Conservation (phyloP, 2,888 invertebrate genomes). For the Cordilura impudica region DNA sequence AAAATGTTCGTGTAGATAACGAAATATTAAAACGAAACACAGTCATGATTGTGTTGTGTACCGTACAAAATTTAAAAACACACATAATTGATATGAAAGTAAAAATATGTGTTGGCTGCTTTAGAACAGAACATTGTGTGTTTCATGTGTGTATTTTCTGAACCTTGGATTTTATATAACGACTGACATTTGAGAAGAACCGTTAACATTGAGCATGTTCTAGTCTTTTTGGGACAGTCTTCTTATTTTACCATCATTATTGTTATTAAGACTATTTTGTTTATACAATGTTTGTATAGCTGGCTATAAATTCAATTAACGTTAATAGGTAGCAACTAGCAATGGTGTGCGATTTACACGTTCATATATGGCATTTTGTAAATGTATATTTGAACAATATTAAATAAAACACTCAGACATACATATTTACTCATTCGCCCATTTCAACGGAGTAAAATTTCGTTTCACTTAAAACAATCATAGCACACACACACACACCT, state of each 20-base stretch:
- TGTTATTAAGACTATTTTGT: background rate
- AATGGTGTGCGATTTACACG: conserved; percentile 5
- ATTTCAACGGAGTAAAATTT: background rate
- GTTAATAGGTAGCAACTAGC: conserved; percentile 47
- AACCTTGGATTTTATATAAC: no score
- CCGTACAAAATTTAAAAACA: no score
- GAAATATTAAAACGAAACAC: no score
- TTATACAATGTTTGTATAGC: conserved; percentile 38
- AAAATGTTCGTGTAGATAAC: no score
- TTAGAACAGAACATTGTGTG: no score
- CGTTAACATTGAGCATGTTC: no score
- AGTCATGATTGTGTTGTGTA: no score
- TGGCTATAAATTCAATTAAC: conserved; percentile 62
- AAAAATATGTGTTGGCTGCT: no score
- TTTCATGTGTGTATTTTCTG: no score
- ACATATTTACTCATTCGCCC: background rate
- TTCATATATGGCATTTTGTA: conserved; percentile 26
- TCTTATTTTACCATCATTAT: background rate
- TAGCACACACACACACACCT: background rate
- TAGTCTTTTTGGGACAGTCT: background rate
- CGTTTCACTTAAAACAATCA: background rate
- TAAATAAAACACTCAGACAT: conserved; percentile 14
- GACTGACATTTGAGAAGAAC: no score
- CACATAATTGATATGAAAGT: no score
- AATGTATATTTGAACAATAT: conserved; percentile 39